Conservation (phyloP, 2,113 vertebrate genomes). For the Chamaetylas fuelleborni region DNA sequence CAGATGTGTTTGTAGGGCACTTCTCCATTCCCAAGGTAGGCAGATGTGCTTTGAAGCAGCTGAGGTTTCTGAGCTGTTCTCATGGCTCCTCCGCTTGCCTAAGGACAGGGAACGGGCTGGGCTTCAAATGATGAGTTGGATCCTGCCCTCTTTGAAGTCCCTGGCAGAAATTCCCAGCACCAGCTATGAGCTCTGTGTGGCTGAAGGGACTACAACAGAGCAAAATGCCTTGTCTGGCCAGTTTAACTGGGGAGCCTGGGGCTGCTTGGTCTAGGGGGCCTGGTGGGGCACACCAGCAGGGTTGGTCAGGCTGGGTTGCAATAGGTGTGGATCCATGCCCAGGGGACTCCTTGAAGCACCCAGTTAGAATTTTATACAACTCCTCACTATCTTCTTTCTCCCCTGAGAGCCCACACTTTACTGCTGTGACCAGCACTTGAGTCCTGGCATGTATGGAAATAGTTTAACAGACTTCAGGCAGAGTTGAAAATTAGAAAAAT, state of each 20-base stretch:
- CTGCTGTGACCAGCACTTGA: not conserved
- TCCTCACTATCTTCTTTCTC: not conserved
- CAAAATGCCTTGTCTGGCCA: not conserved
- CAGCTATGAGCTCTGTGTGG: not conserved
- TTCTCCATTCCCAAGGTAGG: conserved; percentile 24
- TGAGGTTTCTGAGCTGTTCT: conserved; percentile 60
- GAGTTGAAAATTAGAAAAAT: not conserved
- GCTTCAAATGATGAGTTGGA: conserved; percentile 18
- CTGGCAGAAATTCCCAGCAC: conserved; percentile 23
- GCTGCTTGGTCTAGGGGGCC: accelerated
- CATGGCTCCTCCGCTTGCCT: conserved; percentile 38
- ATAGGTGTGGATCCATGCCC: not conserved
- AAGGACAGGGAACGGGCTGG: not conserved
- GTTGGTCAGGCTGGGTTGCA: not conserved
- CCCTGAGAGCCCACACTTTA: not conserved
- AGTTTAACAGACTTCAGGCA: not conserved
- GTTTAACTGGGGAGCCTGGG: not conserved
- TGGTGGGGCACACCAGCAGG: too few species aligned
- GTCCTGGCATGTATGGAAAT: accelerated
- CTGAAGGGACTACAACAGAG: not conserved
- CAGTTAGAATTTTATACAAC: not conserved
- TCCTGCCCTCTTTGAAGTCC: conserved; percentile 61
- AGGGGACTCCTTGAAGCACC: not conserved
- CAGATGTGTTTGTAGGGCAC: not conserved
- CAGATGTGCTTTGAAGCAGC: conserved; percentile 22